Evolutionary conservation across 2,113 vertebrate species (phyloP).

Genomic region (Pimephales promelas): DNA sequence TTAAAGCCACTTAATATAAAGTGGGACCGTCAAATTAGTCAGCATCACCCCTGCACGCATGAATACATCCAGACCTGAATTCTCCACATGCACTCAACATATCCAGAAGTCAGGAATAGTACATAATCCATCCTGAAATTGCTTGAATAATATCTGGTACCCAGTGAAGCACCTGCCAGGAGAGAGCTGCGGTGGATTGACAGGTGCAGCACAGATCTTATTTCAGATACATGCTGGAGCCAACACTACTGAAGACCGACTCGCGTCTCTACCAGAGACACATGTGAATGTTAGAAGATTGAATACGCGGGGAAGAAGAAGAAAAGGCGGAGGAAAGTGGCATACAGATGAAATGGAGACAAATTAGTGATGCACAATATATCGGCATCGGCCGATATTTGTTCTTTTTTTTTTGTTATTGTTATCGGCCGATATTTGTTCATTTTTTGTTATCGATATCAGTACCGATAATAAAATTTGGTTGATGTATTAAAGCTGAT

Average conservation of each 20-base stretch:
- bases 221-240: conserved; percentile 48
- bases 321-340: not conserved
- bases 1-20: no score
- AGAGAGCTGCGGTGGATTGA: conserved; percentile 23
- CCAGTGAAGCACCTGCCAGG: conserved; percentile 16
- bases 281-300: not conserved
- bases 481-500: no score
- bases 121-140: not conserved
- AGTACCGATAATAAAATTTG: no score
- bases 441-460: no score
- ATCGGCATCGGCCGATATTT: no score
- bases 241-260: conserved; percentile 44
- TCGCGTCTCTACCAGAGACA: conserved; percentile 35
- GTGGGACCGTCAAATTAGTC: not conserved
- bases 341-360: not conserved
- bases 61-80: not conserved
- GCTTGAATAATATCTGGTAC: not conserved
- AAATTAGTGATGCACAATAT: no score
- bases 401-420: no score
- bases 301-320: not conserved
- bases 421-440: no score
- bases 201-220: conserved; percentile 43
- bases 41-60: not conserved
- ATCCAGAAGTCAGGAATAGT: not conserved
- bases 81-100: not conserved